Evolutionary conservation across 1,140 invertebrate species (phyloP).

Genomic region (Trichonephila clavipes): DNA sequence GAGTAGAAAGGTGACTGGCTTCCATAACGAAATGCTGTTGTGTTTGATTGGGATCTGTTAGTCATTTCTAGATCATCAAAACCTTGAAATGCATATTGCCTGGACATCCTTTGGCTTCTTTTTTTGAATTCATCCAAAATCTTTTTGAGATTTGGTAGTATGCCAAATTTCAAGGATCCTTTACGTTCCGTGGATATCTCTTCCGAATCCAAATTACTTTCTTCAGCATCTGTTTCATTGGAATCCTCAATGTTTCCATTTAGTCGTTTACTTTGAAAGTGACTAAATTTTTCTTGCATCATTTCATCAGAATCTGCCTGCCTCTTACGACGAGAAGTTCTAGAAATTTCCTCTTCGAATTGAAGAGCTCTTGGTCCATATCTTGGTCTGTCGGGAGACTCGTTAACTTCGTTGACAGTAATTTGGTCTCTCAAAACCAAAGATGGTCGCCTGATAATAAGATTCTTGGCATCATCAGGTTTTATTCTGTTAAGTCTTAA

Average conservation of each 20-base stretch:
- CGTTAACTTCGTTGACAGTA: slow-evolving; percentile 43
- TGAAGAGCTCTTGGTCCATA: slow-evolving; percentile 63
- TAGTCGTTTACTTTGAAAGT: neutral
- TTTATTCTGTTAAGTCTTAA: slow-evolving; percentile 40
- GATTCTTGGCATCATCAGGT: slow-evolving; percentile 2
- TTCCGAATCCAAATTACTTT: neutral
- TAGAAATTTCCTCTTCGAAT: neutral
- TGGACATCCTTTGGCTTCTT: neutral
- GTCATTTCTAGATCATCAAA: neutral
- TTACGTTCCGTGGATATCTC: neutral
- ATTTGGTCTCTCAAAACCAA: slow-evolving; percentile 53
- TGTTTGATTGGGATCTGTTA: neutral
- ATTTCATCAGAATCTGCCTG: neutral
- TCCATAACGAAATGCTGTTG: neutral
- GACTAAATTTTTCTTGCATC: neutral
- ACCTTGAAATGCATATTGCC: neutral
- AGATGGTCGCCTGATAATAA: slow-evolving; percentile 39
- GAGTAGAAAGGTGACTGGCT: neutral
- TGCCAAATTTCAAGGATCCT: neutral
- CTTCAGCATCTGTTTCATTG: neutral
- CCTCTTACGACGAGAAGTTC: slow-evolving; percentile 12
- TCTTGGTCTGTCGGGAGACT: neutral
- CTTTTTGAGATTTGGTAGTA: neutral
- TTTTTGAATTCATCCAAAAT: neutral
- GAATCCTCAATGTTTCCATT: neutral